Evolutionary conservation across 2,113 vertebrate species (phyloP).

Genomic region (Ochotona curzoniae): DNA sequence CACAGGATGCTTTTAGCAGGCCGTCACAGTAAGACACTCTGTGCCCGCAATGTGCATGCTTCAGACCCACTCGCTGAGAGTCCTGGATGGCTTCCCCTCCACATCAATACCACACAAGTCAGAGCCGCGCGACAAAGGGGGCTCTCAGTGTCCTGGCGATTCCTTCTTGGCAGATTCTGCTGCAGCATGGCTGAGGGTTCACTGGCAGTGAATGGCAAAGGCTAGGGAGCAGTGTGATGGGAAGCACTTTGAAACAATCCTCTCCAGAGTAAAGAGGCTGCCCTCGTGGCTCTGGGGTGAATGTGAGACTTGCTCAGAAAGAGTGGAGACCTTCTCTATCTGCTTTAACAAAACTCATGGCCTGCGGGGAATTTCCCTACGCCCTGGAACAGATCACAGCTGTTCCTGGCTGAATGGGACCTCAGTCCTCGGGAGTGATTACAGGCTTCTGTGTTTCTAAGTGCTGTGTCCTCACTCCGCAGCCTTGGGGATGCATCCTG

Average conservation of each 20-base stretch:
- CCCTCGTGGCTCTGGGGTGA: conserved; percentile 36
- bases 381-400: conserved; percentile 31
- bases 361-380: conserved; percentile 37
- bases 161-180: conserved; percentile 66
- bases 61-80: conserved; percentile 57
- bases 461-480: background rate
- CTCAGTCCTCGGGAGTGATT: conserved; percentile 26
- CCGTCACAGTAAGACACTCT: conserved; percentile 55
- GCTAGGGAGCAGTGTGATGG: background rate
- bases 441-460: conserved; percentile 10
- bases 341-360: conserved; percentile 35
- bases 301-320: conserved; percentile 45
- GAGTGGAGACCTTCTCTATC: conserved; percentile 45
- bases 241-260: conserved; percentile 47
- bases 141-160: conserved; percentile 61
- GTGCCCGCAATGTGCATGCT: conserved; percentile 33
- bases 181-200: conserved; percentile 21
- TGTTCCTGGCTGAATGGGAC: conserved; percentile 42
- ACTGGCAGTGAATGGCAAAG: conserved; percentile 73
- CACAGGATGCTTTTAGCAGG: conserved; percentile 50
- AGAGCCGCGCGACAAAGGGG: conserved; percentile 57
- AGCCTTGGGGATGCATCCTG: background rate
- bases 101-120: conserved; percentile 5
- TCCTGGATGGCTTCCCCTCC: conserved; percentile 72
- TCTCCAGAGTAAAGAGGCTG: conserved; percentile 54